Base-by-base conservation (phyloP, 1,140 invertebrate genomes). In the Ephestia elutella region DNA sequence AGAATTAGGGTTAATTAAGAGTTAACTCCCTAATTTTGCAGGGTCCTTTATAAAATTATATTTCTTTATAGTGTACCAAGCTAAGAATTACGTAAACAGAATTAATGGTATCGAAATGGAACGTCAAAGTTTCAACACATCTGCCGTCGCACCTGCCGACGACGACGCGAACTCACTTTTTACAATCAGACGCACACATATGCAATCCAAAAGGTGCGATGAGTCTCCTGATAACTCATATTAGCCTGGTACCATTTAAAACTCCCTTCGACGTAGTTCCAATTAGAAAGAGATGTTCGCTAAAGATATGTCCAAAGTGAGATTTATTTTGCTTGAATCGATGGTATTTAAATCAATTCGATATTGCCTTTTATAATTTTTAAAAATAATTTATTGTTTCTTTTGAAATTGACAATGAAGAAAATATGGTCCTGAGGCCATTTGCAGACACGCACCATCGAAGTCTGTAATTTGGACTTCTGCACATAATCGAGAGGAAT, bases 111-210 rank as follows among this genome's bases (percentile, higher is more conserved):
- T 44, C 38, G 38, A 44, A 44, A 44, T 44, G 38, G 38, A 44
- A 17, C 38, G 38, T 44, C 38, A 13, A 44, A 15, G 13, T 44
- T 44, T n/a, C 59, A 56, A 57, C 54, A 65, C 78, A 81, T 79
- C 77, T 82, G 77, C 77, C 69, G 65, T 68, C 60, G 72, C 79
- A 82, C 79, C 79, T 82, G 78, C 74, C 72, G 68, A 25, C 21
- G 68, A 25, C 21, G 21, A 60, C 57, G 58, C 49, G 35, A 51
- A 69, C 50, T 25, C 13, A 71, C 71, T 75, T 77, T 77, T 78
- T 75, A 78, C 75, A 66, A 60, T 54, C 61, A 58, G 57, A 67
- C 73, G 65, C 71, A 59, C 57, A 62, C 62, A 53, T 19, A 21
- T 53, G 50, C 11, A 25, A 58, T 65, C 59, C 58, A 19, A 53